These are phyloP conservation scores for Galagoides demidoff DNA, from an alignment of 2,797 vertebrate genomes.

Conservation along the genomic window DNA sequence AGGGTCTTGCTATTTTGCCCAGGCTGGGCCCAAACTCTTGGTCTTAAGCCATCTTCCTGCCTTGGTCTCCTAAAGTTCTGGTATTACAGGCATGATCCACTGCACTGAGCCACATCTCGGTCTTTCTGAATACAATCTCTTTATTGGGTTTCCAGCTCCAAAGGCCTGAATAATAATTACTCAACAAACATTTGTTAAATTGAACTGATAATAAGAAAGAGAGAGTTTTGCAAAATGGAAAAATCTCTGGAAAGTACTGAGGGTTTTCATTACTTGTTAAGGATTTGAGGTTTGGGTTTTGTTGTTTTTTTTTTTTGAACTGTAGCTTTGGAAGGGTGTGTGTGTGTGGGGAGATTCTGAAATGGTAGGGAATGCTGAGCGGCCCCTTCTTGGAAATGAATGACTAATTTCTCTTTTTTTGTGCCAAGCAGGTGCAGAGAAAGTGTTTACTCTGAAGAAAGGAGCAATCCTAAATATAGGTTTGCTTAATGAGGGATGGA, in stretches of 20 bases:
- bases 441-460: conserved; percentile 50
- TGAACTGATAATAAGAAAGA: neutral
- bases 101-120: neutral
- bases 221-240: conserved; percentile 9
- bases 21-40: neutral
- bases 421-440: conserved; percentile 44
- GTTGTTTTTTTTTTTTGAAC: neutral
- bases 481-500: conserved; percentile 56
- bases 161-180: neutral
- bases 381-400: conserved; percentile 27
- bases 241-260: neutral
- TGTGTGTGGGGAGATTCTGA: neutral
- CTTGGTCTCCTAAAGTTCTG: neutral
- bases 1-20: neutral
- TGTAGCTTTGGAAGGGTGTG: neutral
- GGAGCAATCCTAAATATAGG: conserved; percentile 53
- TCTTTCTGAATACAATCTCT: neutral
- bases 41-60: neutral
- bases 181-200: neutral
- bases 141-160: neutral
- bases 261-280: neutral
- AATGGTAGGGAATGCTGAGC: neutral
- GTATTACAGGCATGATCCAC: neutral
- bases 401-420: conserved; percentile 64
- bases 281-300: neutral